Base-by-base conservation (phyloP, 2,113 vertebrate species). In the Piaya cayana region DNA sequence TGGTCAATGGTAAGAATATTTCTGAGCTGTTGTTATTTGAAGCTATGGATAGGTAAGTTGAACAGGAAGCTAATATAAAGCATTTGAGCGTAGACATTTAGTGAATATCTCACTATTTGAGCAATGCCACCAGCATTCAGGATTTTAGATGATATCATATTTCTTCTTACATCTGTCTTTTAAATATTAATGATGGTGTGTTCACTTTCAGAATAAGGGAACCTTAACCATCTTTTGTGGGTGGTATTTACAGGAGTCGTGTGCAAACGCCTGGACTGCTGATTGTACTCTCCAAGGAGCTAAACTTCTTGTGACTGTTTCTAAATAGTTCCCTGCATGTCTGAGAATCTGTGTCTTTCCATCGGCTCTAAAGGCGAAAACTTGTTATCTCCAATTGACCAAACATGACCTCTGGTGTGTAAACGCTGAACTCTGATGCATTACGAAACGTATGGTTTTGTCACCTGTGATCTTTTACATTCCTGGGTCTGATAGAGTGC, bases 381-480 rank as follows among this genome's bases (percentile, higher is more conserved):
- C 17, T 32, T 77, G 26, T 71, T 82, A 15, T 78, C 82, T 88
- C 42, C 77, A 47, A 29, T 67, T 93, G 89, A 55, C 75, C 59
- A 92, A 47, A 56, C 15, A 18, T 85, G 90, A 86, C 58, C 43
- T 86, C 52, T 92, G 74, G 68, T 75, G 68, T 68, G 27, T 39
- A 72, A 96, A 87, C 60, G 53, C 34, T 82, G 69, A 95, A 85
- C 76, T 82, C 56, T 75, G 86, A 59, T 92, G 63, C 59, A 90
- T 88, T 69, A 95, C 64, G 67, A 81, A 93, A 74, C 45, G 5
- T 49, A 30, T 55, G 86, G 65, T 93, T 63, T 59, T 59, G 42
- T 95, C 93, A 96, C 81, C 63, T 92, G 86, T 64, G 81, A 94
- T 68, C 43, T 91, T 96, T 82, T 91, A 65, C 56, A 68, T 82